Percentiles rank a stretch among this genome's conserved stretches.
Conservation (phyloP, 2,888 invertebrate genomes). For the Stenoptilia bipunctidactyla region DNA sequence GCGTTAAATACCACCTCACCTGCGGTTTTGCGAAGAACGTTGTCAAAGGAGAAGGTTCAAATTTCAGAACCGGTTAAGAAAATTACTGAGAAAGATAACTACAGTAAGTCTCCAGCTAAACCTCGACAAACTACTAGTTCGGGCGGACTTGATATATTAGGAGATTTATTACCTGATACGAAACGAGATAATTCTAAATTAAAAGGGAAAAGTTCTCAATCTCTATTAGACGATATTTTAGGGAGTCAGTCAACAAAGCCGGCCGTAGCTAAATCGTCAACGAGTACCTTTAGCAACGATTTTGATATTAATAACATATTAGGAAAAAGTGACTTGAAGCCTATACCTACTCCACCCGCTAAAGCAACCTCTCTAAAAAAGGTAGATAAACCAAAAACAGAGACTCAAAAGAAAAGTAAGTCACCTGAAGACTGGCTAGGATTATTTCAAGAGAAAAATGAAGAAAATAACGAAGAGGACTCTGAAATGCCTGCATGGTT, state of each 20-base stretch:
- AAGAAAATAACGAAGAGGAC: constrained; percentile 29
- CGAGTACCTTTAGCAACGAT: constrained; percentile 38
- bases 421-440: constrained; percentile 57
- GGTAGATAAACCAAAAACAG: constrained; percentile 27
- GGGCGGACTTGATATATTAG: constrained; percentile 40
- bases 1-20: constrained; percentile 24
- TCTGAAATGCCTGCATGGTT: constrained; percentile 55
- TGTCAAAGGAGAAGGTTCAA: constrained; percentile 40
- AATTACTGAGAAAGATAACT: constrained; percentile 18
- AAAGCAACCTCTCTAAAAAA: constrained; percentile 21
- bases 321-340: constrained; percentile 35
- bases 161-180: constrained; percentile 26
- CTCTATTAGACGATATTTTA: constrained; percentile 67
- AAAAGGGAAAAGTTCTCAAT: constrained; percentile 53
- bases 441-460: constrained; percentile 47
- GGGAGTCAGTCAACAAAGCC: constrained; percentile 51
- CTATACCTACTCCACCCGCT: constrained; percentile 22
- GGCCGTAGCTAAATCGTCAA: constrained; percentile 24
- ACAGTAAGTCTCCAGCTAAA: constrained; percentile 37
- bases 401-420: constrained; percentile 31
- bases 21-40: constrained; percentile 27
- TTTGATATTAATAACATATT: constrained; percentile 46
- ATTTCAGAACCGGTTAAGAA: constrained; percentile 23
- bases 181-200: constrained; percentile 34
- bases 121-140: constrained; percentile 30